These are phyloP conservation scores for Tor tambroides DNA, from an alignment of 2,113 vertebrate species.

Conservation along the genomic window DNA sequence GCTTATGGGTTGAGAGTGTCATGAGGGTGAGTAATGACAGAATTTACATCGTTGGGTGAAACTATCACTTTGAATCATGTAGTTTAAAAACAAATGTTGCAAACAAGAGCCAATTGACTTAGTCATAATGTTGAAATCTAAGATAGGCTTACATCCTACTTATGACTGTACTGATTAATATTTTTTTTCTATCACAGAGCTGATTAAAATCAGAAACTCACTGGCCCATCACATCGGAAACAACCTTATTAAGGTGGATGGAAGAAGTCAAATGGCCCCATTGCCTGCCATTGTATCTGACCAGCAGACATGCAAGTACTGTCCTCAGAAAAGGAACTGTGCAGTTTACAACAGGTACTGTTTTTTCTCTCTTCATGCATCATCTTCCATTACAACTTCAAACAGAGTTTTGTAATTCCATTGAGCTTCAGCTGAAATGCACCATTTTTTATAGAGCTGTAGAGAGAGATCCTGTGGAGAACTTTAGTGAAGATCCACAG, in stretches of 20 bases:
- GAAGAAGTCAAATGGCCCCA: conserved; percentile 71
- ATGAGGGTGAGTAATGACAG: background rate
- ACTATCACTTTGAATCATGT: background rate
- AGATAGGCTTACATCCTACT: background rate
- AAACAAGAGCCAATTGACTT: background rate
- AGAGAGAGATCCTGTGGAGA: conserved; percentile 63
- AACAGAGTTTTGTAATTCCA: background rate
- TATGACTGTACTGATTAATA: background rate
- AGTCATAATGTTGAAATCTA: background rate
- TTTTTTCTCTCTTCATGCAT: background rate
- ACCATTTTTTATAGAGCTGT: conserved; percentile 68
- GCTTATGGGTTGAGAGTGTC: background rate
- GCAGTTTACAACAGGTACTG: conserved; percentile 88
- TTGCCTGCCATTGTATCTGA: conserved; percentile 84
- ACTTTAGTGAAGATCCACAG: conserved; percentile 63
- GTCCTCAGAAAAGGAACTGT: conserved; percentile 90
- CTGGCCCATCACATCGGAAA: conserved; percentile 86
- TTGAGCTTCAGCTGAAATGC: background rate
- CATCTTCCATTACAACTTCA: background rate
- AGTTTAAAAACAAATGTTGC: background rate
- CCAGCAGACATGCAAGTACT: conserved; percentile 86
- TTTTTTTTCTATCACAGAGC: conserved; percentile 74
- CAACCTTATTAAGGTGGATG: conserved; percentile 67
- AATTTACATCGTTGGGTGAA: background rate
- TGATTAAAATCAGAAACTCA: conserved; percentile 91